A percentile compares a stretch with the other conserved stretches of the same genome.
phyloP scores from a whole-genome alignment of 53 echinoderm and acorn worm species.

The Hippasteria phrygiana region DNA sequence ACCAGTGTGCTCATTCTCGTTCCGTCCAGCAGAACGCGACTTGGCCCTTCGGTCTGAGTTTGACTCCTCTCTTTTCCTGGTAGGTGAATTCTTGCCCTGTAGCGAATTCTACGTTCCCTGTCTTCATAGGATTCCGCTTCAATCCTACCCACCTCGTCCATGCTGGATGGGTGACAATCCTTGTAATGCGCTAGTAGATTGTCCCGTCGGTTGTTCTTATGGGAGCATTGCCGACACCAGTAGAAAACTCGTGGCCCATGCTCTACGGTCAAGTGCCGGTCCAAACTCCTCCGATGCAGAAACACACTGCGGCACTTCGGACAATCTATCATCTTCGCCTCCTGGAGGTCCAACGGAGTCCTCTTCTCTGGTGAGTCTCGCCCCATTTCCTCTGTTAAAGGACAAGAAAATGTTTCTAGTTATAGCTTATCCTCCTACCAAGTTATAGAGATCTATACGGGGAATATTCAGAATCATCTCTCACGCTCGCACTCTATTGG shows the following conservation, averaged over 20 bases:
- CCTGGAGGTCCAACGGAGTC: no score
- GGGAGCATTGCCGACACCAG: conserved; percentile 26
- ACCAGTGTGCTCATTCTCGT: not conserved
- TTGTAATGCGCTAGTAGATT: conserved; percentile 10
- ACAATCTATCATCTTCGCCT: conserved; percentile 9
- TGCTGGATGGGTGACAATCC: not conserved
- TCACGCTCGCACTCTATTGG: not conserved
- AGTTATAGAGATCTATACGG: no score
- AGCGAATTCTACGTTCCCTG: not conserved
- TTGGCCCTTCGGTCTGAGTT: not conserved
- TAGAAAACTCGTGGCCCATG: conserved; percentile 26
- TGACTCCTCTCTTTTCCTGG: not conserved
- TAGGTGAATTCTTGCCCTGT: conserved; percentile 1
- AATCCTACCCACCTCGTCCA: not conserved
- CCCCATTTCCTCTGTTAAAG: no score
- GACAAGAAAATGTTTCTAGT: no score
- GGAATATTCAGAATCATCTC: no score
- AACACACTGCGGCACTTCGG: conserved; percentile 7
- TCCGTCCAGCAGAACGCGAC: conserved; percentile 23
- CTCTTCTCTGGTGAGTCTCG: no score
- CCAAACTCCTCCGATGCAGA: conserved; percentile 13
- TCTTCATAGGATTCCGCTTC: conserved; percentile 12
- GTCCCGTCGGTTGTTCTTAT: conserved; percentile 11
- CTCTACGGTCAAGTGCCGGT: conserved; percentile 4
- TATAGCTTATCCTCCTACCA: no score